Evolutionary conservation across 2,888 invertebrate species (phyloP), one percentile per base, ranked within the genome.

Genomic region (Heliconius ethilla): DNA sequence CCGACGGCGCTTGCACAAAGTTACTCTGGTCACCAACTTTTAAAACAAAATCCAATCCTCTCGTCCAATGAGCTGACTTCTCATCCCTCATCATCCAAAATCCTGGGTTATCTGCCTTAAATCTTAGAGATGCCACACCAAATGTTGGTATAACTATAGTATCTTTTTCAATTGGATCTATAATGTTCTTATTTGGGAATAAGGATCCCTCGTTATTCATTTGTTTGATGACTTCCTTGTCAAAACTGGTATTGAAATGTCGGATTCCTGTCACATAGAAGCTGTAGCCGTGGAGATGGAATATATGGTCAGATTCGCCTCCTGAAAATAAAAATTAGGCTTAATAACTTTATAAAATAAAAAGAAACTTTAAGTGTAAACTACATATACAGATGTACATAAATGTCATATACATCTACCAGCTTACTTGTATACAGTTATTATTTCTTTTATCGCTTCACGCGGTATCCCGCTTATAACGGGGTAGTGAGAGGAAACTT

Each of bases 21-120:
- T 97, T 96, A 33, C 91, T 88, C 55, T 92, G 86, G 70, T 96
- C 95, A 0, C 98, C 97, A 5, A 97, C 97, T 90, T 97, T 96
- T 25, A 97, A 88, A 45, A 97, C 95, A 77, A 97, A 95, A 81
- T 97, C 97, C 87, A 97, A 91, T 0, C 97, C 97, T 82, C 96
- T 95, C 0, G 97, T 96, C 96, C 97, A 96, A 82, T 97, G 96
- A 29, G 95, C 95, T 1, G 97, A 96, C 75, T 96, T 95, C 87
- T 97, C 97, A 83, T 97, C 97, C 83, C 97, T 96, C 88, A 97
- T 94, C 89, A 97, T 95, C 97, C 97, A 97, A 84, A 96, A 97
- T 22, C 97, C 97, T 84, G 97, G 97, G 91, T 97, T 97, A 83
- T 96, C 95, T 15, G 97, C 97, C 83, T 95, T 95, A 85, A 97